Evolutionary conservation across 2,888 invertebrate species (phyloP).

Genomic region (Melieria picta): DNA sequence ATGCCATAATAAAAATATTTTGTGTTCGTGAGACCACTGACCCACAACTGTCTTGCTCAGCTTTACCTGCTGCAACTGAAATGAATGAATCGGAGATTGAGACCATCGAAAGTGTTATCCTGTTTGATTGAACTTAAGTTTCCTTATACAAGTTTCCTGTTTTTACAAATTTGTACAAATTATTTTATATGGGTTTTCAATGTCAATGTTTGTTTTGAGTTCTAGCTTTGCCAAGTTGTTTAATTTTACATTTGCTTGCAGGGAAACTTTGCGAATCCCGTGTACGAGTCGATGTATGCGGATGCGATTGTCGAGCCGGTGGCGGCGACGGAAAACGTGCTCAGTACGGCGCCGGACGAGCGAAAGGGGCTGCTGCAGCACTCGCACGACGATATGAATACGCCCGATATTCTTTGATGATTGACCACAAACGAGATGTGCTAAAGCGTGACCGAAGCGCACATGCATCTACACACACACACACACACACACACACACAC

Average conservation of each 20-base stretch:
- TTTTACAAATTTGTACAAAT: too few species aligned
- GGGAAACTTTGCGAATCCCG: slow-evolving; percentile 87
- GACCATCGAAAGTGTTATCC: too few species aligned
- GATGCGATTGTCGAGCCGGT: slow-evolving; percentile 60
- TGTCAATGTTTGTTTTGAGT: too few species aligned
- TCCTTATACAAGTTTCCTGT: slow-evolving; percentile 18
- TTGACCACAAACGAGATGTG: slow-evolving; percentile 55
- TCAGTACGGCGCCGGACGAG: slow-evolving; percentile 67
- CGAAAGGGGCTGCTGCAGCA: slow-evolving; percentile 70
- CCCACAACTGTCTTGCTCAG: too few species aligned
- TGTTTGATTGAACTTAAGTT: too few species aligned
- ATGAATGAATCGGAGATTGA: too few species aligned
- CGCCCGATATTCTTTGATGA: slow-evolving; percentile 66
- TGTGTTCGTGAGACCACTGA: too few species aligned
- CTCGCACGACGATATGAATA: slow-evolving; percentile 67
- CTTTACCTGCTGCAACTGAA: too few species aligned
- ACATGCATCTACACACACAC: slow-evolving; percentile 11
- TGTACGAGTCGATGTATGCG: slow-evolving; percentile 84
- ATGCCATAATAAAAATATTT: too few species aligned
- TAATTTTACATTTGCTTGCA: slow-evolving; percentile 48
- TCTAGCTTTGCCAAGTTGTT: too few species aligned
- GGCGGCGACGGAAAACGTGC: slow-evolving; percentile 55
- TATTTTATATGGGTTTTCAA: too few species aligned
- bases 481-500: slow-evolving; percentile 8
- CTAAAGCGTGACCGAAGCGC: slow-evolving; percentile 42